Base-by-base conservation (phyloP, 2,888 invertebrate genomes). In the Erebia aethiops region DNA sequence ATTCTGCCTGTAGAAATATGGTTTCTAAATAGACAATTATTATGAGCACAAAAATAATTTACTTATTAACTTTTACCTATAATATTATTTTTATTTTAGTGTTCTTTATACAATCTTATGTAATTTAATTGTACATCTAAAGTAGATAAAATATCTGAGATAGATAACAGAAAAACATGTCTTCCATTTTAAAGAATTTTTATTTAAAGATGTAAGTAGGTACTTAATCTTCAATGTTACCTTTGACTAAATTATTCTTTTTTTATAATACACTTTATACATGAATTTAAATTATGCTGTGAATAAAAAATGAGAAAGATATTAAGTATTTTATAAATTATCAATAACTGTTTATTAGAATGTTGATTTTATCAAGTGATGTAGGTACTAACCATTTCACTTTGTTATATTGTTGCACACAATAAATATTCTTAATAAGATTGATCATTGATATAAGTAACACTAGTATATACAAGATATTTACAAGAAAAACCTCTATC, bases 171-270 rank as follows among this genome's bases (percentile, higher is more conserved):
- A 14, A n/a, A 26, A 49, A 14, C 46, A 21, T 49, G 62, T 62
- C 62, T 62, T 62, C 62, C 62, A 62, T 57, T 56, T 26, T 10
- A 1, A 57, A 7, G 21, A 57, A 57, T 57, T 26, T 57, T 43
- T 61, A 61, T 16, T 61, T 62, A 49, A 62, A 62, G 18, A 49
- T 62, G 61, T 35, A 35, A 35, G 35, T 35, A 35, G 35, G 35
- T 61, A 61, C 61, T 61, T 61, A 61, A 58, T 11, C n/a, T n/a
- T 58, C 5, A 58, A n/a, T 51, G 14, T 5, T 49, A 43, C 43
- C 43, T 46, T 11, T 46, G 1, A 46, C 43, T 11, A 46, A 10
- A 10, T 46, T 46, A 3, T 46, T 46, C 11, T 46, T 46, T 46
- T 11, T 46, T 2, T 46, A 13, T 11, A 13, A 35, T 46, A 46